Evolutionary conservation across 2,113 vertebrate genomes (phyloP), one percentile per base, ranked within the genome.

Genomic region (Fregetta grallaria): DNA sequence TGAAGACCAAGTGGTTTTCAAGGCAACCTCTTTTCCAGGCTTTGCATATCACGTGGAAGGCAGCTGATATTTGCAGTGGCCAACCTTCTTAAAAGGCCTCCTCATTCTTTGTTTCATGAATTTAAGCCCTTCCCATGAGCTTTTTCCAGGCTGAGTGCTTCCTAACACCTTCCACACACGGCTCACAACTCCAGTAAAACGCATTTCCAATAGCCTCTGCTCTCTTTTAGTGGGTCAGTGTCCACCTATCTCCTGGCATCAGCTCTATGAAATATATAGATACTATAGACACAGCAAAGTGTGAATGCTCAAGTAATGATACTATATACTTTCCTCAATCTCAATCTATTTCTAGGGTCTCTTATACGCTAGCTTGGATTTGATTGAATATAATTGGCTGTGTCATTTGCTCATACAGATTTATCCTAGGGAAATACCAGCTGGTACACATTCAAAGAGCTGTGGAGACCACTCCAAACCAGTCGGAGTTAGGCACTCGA

Each of bases 131-230:
- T 75, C 8, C 8, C 16, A 30, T 52, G 38, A 72, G 26, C 11
- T 81, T 89, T 71, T 80, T 40, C 14, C 26, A 77, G 65, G 29
- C 23, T 71, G 56, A 83, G 8, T 81, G 20, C 42, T 71, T 89
- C 61, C n/a, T 81, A 50, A 71, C 38, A 59, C 20, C 7, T 67
- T 3, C 0, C 47, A 36, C 1, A 1, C 10, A 9, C 0, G 0
- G 32, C 34, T 70, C 21, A 38, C 34, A 72, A 10, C 30, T 2
- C 45, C 27, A 52, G 0, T n/a, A 52, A 3, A 3, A 53, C 18
- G 7, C 38, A 27, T 13, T 25, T 84, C 50, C 74, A 65, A 3
- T 65, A 56, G n/a, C n/a, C 65, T 74, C 44, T 89, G 26, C 29
- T 84, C 32, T 79, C 10, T 73, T 75, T 40, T n/a, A 22, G 44